Evolutionary conservation across 2,888 invertebrate species (phyloP), one percentile per base, ranked within the genome.

Genomic region (Silvanus unidentatus): DNA sequence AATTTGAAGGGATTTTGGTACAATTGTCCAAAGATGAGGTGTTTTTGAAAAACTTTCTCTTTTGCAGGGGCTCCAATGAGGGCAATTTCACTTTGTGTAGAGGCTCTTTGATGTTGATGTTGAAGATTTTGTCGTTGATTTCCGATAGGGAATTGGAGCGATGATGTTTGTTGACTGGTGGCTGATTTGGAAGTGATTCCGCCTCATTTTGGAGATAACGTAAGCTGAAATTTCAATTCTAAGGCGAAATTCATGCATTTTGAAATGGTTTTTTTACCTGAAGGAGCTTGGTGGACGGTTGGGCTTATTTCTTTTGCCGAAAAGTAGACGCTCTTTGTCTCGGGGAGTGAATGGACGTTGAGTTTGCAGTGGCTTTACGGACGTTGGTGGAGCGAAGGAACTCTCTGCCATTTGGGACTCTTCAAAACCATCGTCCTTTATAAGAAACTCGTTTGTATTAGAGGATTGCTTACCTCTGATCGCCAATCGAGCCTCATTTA

Each of bases 311-410:
- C 75, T 74, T 53, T 76, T 75, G 16, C 86, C 85, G 71, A 88
- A 91, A 6, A 91, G 75, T 11, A 84, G 81, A 27, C 91, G 77
- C 53, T 87, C 84, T 32, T 86, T 82, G 52, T 89, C 89, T 32
- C 86, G 77, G 6, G 91, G 91, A 9, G 92, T 92, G 67, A 84
- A 89, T 5, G 91, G 91, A n/a, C 92, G 77, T 44, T 86, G 82
- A 39, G 91, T 91, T 62, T 83, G 82, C 48, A 92, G 75, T 36
- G 84, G 78, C 27, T 82, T 71, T 22, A 22, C 8, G 22, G 22
- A 5, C 8, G 22, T 22, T 22, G 22, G 22, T 22, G 22, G 3
- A n/a, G 63, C 57, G 50, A 61, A 70, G 14, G 65, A 63, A 48
- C 62, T 69, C 42, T 72, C 71, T 2, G 58, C 61, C 58, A 68